These are phyloP conservation scores for Lepus townsendii DNA, from an alignment of 2,797 vertebrate genomes.

Conservation along the genomic window DNA sequence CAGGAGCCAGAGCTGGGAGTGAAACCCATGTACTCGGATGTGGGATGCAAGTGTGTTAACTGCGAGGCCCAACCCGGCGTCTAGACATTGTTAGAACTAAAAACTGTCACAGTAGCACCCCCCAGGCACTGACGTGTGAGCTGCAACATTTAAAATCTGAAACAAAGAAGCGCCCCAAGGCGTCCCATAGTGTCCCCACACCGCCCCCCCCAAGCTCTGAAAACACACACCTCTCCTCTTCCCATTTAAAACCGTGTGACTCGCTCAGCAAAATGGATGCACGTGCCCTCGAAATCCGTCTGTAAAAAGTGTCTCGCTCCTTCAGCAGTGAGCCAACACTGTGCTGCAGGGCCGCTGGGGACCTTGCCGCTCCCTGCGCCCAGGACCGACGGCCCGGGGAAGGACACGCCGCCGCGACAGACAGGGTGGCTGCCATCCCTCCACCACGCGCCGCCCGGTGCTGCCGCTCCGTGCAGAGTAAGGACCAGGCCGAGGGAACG, in stretches of 20 bases:
- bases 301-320: background rate
- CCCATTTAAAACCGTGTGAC: background rate
- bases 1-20: too few relatives aligned
- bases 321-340: background rate
- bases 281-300: background rate
- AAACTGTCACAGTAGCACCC: background rate
- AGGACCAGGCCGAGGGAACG: background rate
- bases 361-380: background rate
- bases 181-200: background rate
- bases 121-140: background rate
- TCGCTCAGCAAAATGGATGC: background rate
- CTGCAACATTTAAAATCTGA: background rate
- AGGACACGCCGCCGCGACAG: background rate
- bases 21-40: too few relatives aligned
- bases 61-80: too few relatives aligned
- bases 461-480: background rate
- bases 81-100: background rate
- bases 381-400: too few relatives aligned
- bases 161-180: background rate
- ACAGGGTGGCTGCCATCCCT: background rate
- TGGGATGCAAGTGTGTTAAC: too few relatives aligned
- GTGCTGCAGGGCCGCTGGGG: accelerated
- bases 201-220: background rate
- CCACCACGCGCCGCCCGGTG: background rate
- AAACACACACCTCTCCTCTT: background rate